Conservation (phyloP, 1,140 invertebrate genomes). For the Drosophila murphyi region DNA sequence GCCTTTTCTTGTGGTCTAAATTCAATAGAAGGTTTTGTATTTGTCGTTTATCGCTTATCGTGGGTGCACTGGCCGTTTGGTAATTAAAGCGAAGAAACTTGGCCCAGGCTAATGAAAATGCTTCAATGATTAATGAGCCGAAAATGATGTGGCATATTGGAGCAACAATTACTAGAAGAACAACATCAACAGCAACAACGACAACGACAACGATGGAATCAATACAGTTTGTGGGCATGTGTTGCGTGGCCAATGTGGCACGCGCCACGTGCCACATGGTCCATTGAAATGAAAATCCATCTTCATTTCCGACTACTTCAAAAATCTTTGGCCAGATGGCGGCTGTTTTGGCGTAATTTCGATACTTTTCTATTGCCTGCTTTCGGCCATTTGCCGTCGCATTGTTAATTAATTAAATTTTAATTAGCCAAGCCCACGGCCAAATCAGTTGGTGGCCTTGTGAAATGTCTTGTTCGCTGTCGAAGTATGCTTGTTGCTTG, state of each 20-base stretch:
- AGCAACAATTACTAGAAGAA: slow-evolving; percentile 55
- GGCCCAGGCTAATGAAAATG: slow-evolving; percentile 65
- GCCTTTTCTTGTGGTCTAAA: slow-evolving; percentile 34
- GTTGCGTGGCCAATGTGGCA: slow-evolving; percentile 47
- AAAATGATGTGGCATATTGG: slow-evolving; percentile 80
- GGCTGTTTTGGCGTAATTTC: slow-evolving; percentile 33
- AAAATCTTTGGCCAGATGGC: slow-evolving; percentile 45
- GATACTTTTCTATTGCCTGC: slow-evolving; percentile 28
- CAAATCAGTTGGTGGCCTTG: slow-evolving; percentile 20
- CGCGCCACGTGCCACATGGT: slow-evolving; percentile 23
- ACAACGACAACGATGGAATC: slow-evolving; percentile 26
- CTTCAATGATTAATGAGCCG: slow-evolving; percentile 73
- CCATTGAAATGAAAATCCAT: slow-evolving; percentile 33
- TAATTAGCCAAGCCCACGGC: slow-evolving; percentile 50
- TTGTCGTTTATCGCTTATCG: slow-evolving; percentile 35
- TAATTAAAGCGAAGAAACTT: slow-evolving; percentile 46
- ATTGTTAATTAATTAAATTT: slow-evolving; percentile 81
- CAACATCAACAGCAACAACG: slow-evolving; percentile 24
- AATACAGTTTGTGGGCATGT: slow-evolving; percentile 57
- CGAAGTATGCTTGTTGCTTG: slow-evolving; percentile 34
- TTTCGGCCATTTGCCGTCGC: slow-evolving; percentile 37
- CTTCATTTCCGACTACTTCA: slow-evolving; percentile 12
- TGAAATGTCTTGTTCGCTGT: slow-evolving; percentile 54
- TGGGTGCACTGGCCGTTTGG: not conserved
- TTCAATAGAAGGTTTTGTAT: slow-evolving; percentile 54